phyloP scores from a whole-genome alignment of 2,888 invertebrate species.

The Hypena proboscidalis region DNA sequence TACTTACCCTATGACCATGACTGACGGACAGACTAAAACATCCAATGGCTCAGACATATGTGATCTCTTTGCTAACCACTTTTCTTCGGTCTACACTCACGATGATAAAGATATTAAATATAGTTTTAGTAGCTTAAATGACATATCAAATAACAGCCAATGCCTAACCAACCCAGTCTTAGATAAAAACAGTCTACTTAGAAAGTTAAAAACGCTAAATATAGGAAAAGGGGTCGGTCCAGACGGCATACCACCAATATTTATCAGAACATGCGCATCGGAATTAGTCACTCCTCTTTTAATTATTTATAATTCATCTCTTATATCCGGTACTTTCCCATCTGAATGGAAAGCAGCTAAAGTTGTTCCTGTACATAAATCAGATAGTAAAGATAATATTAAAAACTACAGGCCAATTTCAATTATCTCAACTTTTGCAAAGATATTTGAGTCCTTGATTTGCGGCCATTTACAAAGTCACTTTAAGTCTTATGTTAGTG shows the following conservation, averaged over 20 bases:
- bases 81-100: too few species aligned
- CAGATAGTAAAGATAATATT: neutral
- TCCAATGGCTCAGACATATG: too few species aligned
- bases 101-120: too few species aligned
- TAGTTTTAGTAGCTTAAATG: too few species aligned
- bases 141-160: too few species aligned
- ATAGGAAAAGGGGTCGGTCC: conserved; percentile 2
- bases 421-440: neutral
- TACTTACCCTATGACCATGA: too few species aligned
- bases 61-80: too few species aligned
- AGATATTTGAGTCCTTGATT: neutral
- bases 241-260: neutral
- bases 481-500: neutral
- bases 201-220: neutral
- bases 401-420: neutral
- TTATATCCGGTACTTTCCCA: neutral
- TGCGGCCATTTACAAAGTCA: neutral
- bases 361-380: conserved; percentile 1
- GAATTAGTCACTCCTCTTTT: neutral
- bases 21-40: too few species aligned
- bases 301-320: neutral
- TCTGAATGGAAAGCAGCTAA: conserved; percentile 2
- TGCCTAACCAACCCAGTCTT: too few species aligned
- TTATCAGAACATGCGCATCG: neutral
- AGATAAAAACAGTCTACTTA: too few species aligned